Base-by-base conservation (phyloP, 2,888 invertebrate species). In the Pyrocoelia pectoralis region DNA sequence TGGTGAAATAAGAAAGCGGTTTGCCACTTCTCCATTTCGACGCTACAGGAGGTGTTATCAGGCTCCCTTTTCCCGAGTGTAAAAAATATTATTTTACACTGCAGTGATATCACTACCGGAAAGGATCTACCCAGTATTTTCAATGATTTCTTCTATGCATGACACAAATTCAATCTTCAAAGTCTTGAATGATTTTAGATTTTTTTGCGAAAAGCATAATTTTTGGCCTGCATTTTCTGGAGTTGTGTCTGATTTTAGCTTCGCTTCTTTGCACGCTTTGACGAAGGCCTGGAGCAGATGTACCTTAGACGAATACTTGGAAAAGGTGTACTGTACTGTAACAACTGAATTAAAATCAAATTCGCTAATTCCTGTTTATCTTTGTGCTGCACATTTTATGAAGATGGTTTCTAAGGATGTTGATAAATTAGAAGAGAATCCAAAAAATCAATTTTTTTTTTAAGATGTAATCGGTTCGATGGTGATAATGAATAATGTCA, bases 321-420 rank as follows among this genome's bases (percentile, higher is more conserved):
- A 49, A 10, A 48, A 19, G 9, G 2, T 2, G 2, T 40, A n/a
- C 5, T 12, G 3, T 43, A 3, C 1, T 2, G 12, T 13, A 8
- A 43, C 4, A 3, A 1, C 1, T 6, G 10, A 43, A 8, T 15
- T 13, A 5, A 12, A 12, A 13, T 2, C 3, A 3, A 8, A 13
- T 3, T 1, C 5, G 1, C 4, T 43, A 8, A 15, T 43, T 43
- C 1, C 14, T 8, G 24, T 56, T n/a, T 15, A 49, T 49, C 15
- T 56, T 13, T 56, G 56, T 49, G 49, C 48, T 49, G 56, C 56
- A 6, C 56, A 56, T 48, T 56, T 24, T 28, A 56, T 56, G 49
- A 56, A 56, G 14, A 49, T 56, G 56, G 56, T 49, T 4, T 19
- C 9, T 4, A 19, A 29, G n/a, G 56, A 56, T 49, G 56, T 56